These are phyloP conservation scores for Poecilia gillii DNA, from an alignment of 2,797 vertebrate species.

Conservation along the genomic window DNA sequence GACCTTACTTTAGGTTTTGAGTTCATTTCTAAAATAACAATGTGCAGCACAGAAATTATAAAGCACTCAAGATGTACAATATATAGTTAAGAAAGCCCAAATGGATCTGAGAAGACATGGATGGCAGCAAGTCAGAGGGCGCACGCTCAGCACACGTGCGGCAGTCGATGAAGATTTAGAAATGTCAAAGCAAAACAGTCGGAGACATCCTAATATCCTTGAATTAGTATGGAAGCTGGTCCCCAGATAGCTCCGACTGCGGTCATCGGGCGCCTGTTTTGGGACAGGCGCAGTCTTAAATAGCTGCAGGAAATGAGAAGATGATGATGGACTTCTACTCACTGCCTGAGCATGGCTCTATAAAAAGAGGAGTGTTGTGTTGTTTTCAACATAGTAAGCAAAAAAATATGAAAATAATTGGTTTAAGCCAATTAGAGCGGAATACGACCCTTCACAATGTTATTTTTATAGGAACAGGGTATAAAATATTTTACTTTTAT, in stretches of 20 bases:
- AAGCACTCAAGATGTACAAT: constrained; percentile 85
- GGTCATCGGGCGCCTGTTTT: constrained; percentile 73
- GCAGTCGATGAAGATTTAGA: constrained; percentile 62
- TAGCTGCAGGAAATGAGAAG: constrained; percentile 81
- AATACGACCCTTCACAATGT: background rate
- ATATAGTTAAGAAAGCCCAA: constrained; percentile 84
- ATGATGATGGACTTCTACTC: constrained; percentile 80
- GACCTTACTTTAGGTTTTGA: constrained; percentile 84
- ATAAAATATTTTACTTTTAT: background rate
- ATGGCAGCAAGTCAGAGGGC: constrained; percentile 74
- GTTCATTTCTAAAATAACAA: constrained; percentile 87
- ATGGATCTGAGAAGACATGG: constrained; percentile 79
- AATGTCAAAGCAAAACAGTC: constrained; percentile 79
- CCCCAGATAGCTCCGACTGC: constrained; percentile 72
- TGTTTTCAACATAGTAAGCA: constrained; percentile 56
- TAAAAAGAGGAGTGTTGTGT: constrained; percentile 74
- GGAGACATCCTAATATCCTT: constrained; percentile 79
- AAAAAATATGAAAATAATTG: constrained; percentile 59
- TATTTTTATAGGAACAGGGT: background rate
- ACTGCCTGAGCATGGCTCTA: constrained; percentile 66
- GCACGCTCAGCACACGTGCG: constrained; percentile 69
- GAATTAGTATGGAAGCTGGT: constrained; percentile 75
- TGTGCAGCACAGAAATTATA: constrained; percentile 85
- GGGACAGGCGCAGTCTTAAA: constrained; percentile 71
- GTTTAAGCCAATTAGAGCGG: constrained; percentile 17